Evolutionary conservation across 2,113 vertebrate species (phyloP).

Genomic region (Neodon shergylaensis): DNA sequence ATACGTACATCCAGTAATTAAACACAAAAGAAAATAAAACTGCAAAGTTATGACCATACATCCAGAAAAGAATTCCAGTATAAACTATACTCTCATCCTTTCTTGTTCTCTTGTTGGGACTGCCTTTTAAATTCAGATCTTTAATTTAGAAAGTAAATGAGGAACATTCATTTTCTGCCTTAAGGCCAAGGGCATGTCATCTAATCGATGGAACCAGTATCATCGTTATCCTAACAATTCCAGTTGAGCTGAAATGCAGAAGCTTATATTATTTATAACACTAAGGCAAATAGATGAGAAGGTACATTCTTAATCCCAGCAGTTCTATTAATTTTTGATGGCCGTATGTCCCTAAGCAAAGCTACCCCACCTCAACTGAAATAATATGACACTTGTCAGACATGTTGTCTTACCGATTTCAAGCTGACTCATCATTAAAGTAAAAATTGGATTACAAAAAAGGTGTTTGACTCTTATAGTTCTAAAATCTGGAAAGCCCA

Average conservation of each 20-base stretch:
- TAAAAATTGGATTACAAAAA: background rate
- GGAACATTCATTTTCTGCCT: background rate
- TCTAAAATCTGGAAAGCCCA: background rate
- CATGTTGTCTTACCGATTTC: background rate
- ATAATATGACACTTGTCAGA: background rate
- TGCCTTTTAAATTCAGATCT: slow-evolving; percentile 37
- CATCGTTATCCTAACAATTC: slow-evolving; percentile 52
- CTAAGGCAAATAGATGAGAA: background rate
- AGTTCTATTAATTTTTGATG: background rate
- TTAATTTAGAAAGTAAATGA: slow-evolving; percentile 67
- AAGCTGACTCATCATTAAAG: background rate
- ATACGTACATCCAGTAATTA: background rate
- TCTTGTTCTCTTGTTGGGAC: background rate
- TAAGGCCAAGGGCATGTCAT: slow-evolving; percentile 6
- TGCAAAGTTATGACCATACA: background rate
- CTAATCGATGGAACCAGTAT: slow-evolving; percentile 5
- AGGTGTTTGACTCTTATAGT: background rate
- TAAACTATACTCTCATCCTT: slow-evolving; percentile 21
- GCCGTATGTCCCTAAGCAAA: background rate
- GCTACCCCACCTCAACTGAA: background rate
- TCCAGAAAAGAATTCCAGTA: background rate
- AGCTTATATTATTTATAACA: slow-evolving; percentile 41
- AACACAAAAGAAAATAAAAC: slow-evolving; percentile 26
- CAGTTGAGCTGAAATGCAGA: slow-evolving; percentile 51
- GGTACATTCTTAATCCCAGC: background rate